Conservation (phyloP, 2,113 vertebrate genomes). For the Sceloporus undulatus region DNA sequence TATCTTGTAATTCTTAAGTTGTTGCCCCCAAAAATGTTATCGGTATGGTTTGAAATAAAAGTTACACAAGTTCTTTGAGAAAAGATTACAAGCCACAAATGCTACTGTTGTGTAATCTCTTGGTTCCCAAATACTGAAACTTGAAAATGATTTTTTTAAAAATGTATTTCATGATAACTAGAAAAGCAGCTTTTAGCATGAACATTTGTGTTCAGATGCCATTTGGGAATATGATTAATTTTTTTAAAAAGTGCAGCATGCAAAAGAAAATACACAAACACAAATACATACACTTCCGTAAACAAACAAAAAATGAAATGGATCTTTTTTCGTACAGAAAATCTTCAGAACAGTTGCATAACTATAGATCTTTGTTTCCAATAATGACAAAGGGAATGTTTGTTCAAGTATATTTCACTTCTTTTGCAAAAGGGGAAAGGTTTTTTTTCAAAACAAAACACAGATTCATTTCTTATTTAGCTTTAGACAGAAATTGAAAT, state of each 20-base stretch:
- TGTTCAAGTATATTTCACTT: neutral
- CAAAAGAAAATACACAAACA: neutral
- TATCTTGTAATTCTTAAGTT: slow-evolving; percentile 2
- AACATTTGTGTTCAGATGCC: slow-evolving; percentile 18
- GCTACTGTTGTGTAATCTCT: neutral
- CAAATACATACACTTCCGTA: neutral
- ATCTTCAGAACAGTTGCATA: neutral
- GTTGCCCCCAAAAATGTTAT: neutral
- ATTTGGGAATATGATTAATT: slow-evolving; percentile 8
- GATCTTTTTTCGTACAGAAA: no score
- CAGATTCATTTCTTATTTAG: neutral
- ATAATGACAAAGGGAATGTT: neutral
- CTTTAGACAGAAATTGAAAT: neutral
- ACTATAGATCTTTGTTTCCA: neutral
- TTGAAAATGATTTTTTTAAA: neutral
- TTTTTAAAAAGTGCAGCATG: slow-evolving; percentile 21
- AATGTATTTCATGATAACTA: neutral
- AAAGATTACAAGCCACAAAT: neutral
- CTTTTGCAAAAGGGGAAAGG: neutral
- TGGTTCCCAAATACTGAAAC: neutral
- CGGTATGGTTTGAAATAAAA: neutral
- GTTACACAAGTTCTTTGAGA: neutral
- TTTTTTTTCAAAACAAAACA: neutral
- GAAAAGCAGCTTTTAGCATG: neutral
- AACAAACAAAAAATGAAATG: neutral